phyloP scores from a whole-genome alignment of 2,888 invertebrate species.

The Agonopterix heracliana region DNA sequence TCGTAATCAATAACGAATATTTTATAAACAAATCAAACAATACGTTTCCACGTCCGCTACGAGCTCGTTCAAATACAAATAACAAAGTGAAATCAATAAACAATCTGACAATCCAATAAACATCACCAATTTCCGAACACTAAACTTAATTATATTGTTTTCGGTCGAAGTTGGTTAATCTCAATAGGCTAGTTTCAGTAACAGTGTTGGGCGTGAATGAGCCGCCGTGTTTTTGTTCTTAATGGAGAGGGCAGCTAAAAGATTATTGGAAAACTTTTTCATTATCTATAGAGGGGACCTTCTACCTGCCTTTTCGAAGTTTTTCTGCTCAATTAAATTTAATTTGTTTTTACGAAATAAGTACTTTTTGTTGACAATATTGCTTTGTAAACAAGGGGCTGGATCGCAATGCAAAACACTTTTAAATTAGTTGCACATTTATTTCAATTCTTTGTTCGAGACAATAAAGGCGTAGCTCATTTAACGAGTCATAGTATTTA shows the following conservation, averaged over 20 bases:
- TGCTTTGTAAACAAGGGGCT: no score
- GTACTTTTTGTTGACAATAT: neutral
- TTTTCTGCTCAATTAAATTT: conserved; percentile 9
- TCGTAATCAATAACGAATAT: no score
- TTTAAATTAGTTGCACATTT: no score
- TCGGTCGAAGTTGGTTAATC: conserved; percentile 45
- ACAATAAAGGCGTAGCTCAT: no score
- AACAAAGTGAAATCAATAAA: conserved; percentile 21
- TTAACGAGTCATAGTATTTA: no score
- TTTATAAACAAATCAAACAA: no score
- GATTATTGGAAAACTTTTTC: conserved; percentile 44
- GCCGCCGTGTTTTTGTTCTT: conserved; percentile 33
- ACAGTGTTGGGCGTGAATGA: conserved; percentile 24
- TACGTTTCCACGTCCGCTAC: no score
- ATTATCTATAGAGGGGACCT: conserved; percentile 17
- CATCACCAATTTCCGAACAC: conserved; percentile 29
- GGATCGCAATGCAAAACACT: no score
- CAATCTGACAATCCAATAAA: conserved; percentile 37
- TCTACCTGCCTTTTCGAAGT: conserved; percentile 7
- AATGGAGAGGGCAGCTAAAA: conserved; percentile 29
- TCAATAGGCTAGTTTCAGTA: conserved; percentile 40
- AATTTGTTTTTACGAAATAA: conserved; percentile 5
- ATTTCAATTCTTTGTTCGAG: no score
- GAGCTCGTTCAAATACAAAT: neutral
- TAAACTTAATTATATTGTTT: conserved; percentile 52